Evolutionary conservation across 1,140 invertebrate genomes (phyloP), one percentile per base, ranked within the genome.

Genomic region (Trissolcus basalis): DNA sequence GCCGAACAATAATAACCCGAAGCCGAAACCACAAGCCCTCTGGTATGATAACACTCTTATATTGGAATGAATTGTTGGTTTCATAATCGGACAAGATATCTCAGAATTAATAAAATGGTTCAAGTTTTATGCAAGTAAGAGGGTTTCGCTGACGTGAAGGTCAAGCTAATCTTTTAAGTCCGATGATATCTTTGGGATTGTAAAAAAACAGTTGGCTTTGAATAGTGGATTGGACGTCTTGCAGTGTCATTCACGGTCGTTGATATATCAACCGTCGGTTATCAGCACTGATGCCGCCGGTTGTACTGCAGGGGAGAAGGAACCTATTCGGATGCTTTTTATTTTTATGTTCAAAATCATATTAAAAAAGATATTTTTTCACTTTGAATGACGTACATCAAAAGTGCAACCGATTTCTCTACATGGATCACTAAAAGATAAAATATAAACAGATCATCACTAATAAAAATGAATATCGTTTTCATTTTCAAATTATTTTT

Each of bases 71-170:
- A 50, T 50, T 27, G 67, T 56, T 56, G 14, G 27, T 63, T 58
- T 55, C 11, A 9, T 47, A 71, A 71, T 71, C 59, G 11, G 13
- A 1, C n/a, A 11, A 15, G 32, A 45, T 53, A 72, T 72, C 54
- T 59, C 11, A 8, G 48, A 72, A 65, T 64, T 64, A 72, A 72
- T 59, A 65, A 72, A 64, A 72, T 48, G 54, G 47, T 59, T 51
- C 16, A 70, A 61, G 16, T 55, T 61, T 70, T 70, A 43, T 69
- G 49, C 67, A 59, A 61, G 67, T 70, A 70, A 70, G 65, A 69
- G 39, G 55, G 65, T 33, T 12, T 9, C 12, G 49, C 59, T 69
- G 65, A 69, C 49, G 67, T 14, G 43, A 70, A 70, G 67, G 67
- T 55, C 50, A 71, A 45, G 10, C 58, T 71, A 56, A 71, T 71